Conservation (phyloP, 2,888 invertebrate genomes). For the Heteromurus nitidus region DNA sequence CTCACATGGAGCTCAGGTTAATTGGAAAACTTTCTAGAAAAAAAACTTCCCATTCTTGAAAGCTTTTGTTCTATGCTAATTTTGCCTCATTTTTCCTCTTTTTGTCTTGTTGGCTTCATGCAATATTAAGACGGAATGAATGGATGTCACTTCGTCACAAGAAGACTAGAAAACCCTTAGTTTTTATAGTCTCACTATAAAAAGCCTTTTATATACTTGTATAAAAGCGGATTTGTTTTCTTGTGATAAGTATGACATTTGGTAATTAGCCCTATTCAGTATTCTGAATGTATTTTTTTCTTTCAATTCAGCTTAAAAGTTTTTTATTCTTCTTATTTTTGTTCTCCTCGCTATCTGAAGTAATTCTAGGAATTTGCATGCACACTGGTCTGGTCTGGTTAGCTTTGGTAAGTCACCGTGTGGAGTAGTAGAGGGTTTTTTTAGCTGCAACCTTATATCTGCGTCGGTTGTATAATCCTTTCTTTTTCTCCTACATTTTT, state of each 20-base stretch:
- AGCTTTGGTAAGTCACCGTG: no score
- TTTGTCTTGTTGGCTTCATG: slow-evolving; percentile 1
- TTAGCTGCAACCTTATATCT: no score
- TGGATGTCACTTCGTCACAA: slow-evolving; percentile 10
- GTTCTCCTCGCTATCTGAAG: no score
- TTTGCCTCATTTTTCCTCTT: slow-evolving; percentile 44
- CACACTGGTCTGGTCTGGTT: no score
- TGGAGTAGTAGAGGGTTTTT: no score
- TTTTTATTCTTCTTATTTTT: no score
- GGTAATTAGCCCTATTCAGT: slow-evolving; percentile 41
- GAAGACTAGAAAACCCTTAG: not conserved
- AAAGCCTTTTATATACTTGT: not conserved
- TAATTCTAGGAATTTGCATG: no score
- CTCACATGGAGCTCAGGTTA: slow-evolving; percentile 51
- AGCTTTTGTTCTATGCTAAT: slow-evolving; percentile 53
- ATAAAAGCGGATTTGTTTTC: slow-evolving; percentile 26
- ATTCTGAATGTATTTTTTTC: slow-evolving; percentile 20
- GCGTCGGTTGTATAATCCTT: no score
- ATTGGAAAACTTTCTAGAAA: slow-evolving; percentile 62
- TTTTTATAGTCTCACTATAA: not conserved
- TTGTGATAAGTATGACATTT: slow-evolving; percentile 42
- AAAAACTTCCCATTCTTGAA: slow-evolving; percentile 37
- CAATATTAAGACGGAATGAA: not conserved
- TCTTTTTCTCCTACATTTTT: no score
- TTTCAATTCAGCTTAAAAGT: slow-evolving; percentile 17